These are phyloP conservation scores for Ahaetulla prasina DNA, from an alignment of 2,113 vertebrate genomes.

Conservation along the genomic window DNA sequence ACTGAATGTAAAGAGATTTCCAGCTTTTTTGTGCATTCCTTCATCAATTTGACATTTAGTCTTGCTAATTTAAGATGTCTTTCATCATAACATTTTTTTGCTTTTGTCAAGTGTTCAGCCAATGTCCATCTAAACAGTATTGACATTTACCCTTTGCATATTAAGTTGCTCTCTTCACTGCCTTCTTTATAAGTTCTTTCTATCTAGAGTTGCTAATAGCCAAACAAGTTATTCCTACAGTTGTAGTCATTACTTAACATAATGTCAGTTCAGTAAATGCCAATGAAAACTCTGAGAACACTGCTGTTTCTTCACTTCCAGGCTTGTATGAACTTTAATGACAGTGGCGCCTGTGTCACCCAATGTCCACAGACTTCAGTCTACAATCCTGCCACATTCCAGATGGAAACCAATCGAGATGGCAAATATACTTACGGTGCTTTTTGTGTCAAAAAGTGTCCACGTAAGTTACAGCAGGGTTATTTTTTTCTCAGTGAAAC, in stretches of 20 bases:
- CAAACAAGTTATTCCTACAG: not conserved
- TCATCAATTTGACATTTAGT: not conserved
- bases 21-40: not conserved
- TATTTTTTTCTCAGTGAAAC: not conserved
- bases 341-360: slow-evolving; percentile 93
- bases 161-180: not conserved
- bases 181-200: not conserved
- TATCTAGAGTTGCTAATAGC: not conserved
- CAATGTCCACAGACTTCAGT: slow-evolving; percentile 96
- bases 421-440: slow-evolving; percentile 97
- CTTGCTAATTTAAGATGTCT: not conserved
- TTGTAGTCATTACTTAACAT: not conserved
- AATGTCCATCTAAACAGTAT: not conserved
- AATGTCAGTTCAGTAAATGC: not conserved
- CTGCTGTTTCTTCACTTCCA: slow-evolving; percentile 48
- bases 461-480: slow-evolving; percentile 75
- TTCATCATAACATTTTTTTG: fast-evolving
- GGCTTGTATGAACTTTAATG: slow-evolving; percentile 99
- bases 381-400: slow-evolving; percentile 95
- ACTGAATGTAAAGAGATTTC: not conserved
- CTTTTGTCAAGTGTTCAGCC: not conserved
- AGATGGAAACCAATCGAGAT: slow-evolving; percentile 90
- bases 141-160: not conserved
- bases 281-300: not conserved
- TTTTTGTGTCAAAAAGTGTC: slow-evolving; percentile 97